Conservation (phyloP, 2,797 vertebrate species). For the Otus scops region DNA sequence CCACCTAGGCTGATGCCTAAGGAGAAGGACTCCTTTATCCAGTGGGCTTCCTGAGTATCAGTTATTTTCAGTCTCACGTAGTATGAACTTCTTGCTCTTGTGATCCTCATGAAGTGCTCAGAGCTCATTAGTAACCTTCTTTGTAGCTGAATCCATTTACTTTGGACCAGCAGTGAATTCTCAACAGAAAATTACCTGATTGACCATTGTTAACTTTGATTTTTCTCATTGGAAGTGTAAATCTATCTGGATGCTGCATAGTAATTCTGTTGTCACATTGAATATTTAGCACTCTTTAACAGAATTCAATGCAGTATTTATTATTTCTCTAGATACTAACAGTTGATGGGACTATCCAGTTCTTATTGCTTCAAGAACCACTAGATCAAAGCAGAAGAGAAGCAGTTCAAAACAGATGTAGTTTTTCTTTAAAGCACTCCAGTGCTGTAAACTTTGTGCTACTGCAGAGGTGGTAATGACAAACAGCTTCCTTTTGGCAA, state of each 20-base stretch:
- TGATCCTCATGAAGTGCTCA: neutral
- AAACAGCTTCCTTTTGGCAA: constrained; percentile 29
- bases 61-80: accelerated
- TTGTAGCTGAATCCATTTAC: neutral
- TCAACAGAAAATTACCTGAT: neutral
- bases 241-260: neutral
- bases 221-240: neutral
- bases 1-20: neutral
- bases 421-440: neutral
- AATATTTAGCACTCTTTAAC: neutral
- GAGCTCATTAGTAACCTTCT: neutral
- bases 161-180: neutral
- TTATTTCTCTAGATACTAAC: neutral
- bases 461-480: neutral
- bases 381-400: neutral
- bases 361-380: neutral
- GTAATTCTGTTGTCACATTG: neutral
- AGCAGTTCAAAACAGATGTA: neutral
- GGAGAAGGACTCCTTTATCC: neutral
- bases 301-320: neutral
- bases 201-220: neutral
- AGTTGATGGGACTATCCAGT: neutral
- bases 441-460: neutral
- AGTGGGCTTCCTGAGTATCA: neutral
- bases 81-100: neutral